Conservation (phyloP, 2,888 invertebrate species). For the Troilus luridus region DNA sequence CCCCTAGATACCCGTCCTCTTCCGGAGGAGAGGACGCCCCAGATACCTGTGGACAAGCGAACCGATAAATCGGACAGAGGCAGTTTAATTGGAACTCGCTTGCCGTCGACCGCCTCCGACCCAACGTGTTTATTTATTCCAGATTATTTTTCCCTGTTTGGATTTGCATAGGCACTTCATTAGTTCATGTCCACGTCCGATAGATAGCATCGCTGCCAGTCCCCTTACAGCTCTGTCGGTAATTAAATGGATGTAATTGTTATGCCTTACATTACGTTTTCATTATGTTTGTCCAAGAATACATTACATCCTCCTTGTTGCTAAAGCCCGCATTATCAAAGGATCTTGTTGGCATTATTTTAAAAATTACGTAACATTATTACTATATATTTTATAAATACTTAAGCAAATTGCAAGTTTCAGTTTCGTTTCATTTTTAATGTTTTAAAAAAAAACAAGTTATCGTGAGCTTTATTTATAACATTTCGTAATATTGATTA, state of each 20-base stretch:
- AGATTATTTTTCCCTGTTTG: not conserved
- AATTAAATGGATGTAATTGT: slow-evolving; percentile 9
- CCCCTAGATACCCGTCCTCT: not conserved
- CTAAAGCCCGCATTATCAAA: not conserved
- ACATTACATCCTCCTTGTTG: not conserved
- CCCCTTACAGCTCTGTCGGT: not conserved
- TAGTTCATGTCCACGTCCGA: not conserved
- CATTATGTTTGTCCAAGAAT: not conserved
- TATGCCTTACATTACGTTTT: not conserved
- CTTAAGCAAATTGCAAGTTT: not conserved
- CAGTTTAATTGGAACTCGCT: not conserved
- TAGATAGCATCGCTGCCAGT: not conserved
- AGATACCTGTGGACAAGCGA: not conserved
- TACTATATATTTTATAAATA: not conserved
- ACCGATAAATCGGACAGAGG: slow-evolving; percentile 6
- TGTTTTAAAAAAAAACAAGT: too few species aligned
- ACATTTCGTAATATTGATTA: too few species aligned
- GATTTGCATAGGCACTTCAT: slow-evolving; percentile 11
- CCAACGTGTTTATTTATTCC: not conserved
- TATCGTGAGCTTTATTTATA: too few species aligned
- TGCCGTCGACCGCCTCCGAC: not conserved
- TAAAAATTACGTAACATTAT: not conserved
- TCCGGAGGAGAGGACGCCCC: not conserved
- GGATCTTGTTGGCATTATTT: not conserved
- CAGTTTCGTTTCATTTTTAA: too few species aligned